Evolutionary conservation across 2,797 vertebrate species (phyloP).

Genomic region (Emys orbicularis): DNA sequence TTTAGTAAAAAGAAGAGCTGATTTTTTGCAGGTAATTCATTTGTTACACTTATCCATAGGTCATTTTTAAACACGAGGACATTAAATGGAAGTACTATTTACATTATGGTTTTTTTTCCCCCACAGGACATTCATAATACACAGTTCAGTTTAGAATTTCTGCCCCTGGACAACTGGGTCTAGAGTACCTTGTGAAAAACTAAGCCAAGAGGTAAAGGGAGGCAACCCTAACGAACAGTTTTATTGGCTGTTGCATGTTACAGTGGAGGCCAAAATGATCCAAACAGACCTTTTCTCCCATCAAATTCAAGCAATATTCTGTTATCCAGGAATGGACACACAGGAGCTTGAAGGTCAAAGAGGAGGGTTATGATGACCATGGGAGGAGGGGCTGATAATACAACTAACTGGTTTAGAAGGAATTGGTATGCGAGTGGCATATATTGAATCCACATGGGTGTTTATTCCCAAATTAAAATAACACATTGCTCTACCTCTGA

Average conservation of each 20-base stretch:
- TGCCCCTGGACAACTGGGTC: fast-evolving
- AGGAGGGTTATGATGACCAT: background rate
- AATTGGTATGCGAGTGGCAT: background rate
- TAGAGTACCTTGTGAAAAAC: background rate
- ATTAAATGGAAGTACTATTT: background rate
- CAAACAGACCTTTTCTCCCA: background rate
- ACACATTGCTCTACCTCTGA: background rate
- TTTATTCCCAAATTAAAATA: constrained; percentile 12
- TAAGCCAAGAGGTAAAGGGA: background rate
- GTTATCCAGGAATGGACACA: background rate
- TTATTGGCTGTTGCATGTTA: background rate
- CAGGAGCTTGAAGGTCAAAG: background rate
- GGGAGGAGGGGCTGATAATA: background rate
- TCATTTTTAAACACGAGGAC: background rate
- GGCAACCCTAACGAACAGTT: background rate
- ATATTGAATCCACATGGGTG: background rate
- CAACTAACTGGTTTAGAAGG: background rate
- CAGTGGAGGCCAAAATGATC: background rate
- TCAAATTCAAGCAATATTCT: background rate
- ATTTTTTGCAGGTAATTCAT: background rate
- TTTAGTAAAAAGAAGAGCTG: background rate
- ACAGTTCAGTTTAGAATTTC: background rate
- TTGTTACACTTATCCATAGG: background rate
- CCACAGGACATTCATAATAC: background rate
- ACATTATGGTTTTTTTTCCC: background rate